Evolutionary conservation across 2,113 vertebrate genomes (phyloP).

Genomic region (Dicrurus megarhynchus): DNA sequence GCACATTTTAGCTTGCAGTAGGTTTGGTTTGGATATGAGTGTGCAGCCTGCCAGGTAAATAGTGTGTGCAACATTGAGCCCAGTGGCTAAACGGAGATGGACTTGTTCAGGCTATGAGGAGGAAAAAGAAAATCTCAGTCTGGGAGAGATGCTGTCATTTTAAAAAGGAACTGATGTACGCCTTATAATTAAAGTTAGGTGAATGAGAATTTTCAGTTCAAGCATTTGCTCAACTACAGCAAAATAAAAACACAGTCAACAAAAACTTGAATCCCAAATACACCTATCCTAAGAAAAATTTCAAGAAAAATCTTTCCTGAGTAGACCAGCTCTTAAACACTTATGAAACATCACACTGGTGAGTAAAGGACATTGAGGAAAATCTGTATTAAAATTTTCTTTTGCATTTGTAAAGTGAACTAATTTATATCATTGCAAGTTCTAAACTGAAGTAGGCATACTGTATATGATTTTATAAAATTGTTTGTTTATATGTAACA

Average conservation of each 20-base stretch:
- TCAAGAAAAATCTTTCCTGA: slow-evolving; percentile 48
- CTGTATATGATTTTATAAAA: background rate
- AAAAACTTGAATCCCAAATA: background rate
- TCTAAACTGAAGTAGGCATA: background rate
- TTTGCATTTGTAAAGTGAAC: background rate
- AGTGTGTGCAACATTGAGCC: background rate
- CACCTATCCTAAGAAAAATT: background rate
- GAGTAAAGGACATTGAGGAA: background rate
- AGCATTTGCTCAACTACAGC: background rate
- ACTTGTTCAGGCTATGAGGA: background rate
- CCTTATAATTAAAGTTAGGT: background rate
- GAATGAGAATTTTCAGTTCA: background rate
- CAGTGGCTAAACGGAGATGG: background rate
- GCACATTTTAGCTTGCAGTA: rapidly evolving
- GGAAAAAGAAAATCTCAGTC: background rate
- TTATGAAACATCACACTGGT: background rate
- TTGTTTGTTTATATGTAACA: background rate
- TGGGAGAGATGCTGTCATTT: background rate
- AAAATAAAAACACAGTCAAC: background rate
- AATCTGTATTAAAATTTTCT: background rate
- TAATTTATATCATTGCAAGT: background rate
- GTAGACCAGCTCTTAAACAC: slow-evolving; percentile 30
- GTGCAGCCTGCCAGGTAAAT: background rate
- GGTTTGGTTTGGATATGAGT: background rate
- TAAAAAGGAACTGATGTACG: background rate